Percentiles rank a stretch among this genome's conserved stretches.
These are phyloP conservation scores for Cryptops parisi DNA, from an alignment of 2,888 invertebrate species.

Conservation along the genomic window DNA sequence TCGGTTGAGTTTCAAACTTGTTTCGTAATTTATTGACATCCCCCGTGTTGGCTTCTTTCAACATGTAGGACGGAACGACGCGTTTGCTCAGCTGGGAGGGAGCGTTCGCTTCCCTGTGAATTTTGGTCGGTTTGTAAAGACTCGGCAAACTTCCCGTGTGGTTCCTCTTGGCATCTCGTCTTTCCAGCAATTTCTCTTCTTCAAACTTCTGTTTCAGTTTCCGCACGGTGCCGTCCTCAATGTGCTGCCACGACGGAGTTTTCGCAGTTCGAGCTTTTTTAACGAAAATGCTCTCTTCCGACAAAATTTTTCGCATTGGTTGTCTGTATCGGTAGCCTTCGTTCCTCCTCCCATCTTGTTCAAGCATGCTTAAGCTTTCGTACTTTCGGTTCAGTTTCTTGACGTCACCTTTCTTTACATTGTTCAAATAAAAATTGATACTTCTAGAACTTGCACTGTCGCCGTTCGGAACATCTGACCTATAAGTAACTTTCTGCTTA, in stretches of 20 bases:
- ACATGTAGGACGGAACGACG: not conserved
- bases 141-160: not conserved
- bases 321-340: not conserved
- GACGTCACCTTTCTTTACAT: constrained; percentile 15
- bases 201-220: constrained; percentile 8
- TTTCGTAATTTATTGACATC: not conserved
- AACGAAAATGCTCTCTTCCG: not conserved
- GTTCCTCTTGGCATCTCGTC: not conserved
- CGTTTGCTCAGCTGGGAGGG: not conserved
- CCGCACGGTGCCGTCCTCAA: constrained; percentile 8
- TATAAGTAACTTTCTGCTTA: too few relatives aligned
- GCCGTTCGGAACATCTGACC: too few relatives aligned
- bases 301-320: constrained; percentile 1
- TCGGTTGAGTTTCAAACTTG: not conserved
- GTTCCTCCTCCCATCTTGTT: not conserved
- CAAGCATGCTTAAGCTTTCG: constrained; percentile 1
- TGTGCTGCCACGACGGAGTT: not conserved
- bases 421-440: constrained; percentile 9
- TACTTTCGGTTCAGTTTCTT: constrained; percentile 14
- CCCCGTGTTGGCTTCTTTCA: not conserved
- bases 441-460: not conserved
- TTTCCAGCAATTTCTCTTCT: constrained; percentile 1
- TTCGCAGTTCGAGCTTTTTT: not conserved
- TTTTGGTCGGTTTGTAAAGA: not conserved
- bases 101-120: not conserved